Base-by-base conservation (phyloP, 2,113 vertebrate species). In the Lethenteron camtschaticum region DNA sequence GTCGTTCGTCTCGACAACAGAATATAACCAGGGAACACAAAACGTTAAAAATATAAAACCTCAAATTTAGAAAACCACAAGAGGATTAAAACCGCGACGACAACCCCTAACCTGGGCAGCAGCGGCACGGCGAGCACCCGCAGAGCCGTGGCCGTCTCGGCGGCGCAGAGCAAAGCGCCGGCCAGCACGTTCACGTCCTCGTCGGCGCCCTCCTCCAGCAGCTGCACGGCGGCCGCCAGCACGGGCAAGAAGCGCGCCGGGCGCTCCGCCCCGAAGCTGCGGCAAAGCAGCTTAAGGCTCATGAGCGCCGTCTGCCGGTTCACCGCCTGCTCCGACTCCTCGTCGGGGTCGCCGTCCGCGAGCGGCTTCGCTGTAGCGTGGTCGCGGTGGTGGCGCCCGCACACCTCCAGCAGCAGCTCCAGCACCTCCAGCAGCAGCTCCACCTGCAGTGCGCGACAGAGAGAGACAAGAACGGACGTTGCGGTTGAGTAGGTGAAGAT, bases 261-360 rank as follows among this genome's bases (percentile, higher is more conserved):
- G 72, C 85, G 82, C 74, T 70, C 71, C 1, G 79, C 57, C 68
- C 90, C 90, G 11, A 99, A 90, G 70, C 79, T 81, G 79, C 83
- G 90, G 75, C 94, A 95, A 2, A 99, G 80, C 55, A 99, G 83
- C 73, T 95, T 99, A 13, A 99, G 82, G 72, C 87, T 88, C 75
- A 86, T 95, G 56, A 99, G 79, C 10, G 94, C 92, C 1, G 89
- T 95, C 79, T 99, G 94, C 11, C 92, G 82, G 78, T 91, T 96
- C 74, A 96, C 77, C 2, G 88, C 83, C 57, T 85, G 86, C 70
- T 99, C 92, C 68, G 81, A 83, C 71, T 41, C 41, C 71, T 41
- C 41, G 41, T 41, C 41, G 41, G 41, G 5, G 41, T 41, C 41
- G 41, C 41, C 41, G 41, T 41, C 41, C 4, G 41, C 41, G 5